Conservation (phyloP, 2,888 invertebrate genomes). For the Chymomyza fuscimana region DNA sequence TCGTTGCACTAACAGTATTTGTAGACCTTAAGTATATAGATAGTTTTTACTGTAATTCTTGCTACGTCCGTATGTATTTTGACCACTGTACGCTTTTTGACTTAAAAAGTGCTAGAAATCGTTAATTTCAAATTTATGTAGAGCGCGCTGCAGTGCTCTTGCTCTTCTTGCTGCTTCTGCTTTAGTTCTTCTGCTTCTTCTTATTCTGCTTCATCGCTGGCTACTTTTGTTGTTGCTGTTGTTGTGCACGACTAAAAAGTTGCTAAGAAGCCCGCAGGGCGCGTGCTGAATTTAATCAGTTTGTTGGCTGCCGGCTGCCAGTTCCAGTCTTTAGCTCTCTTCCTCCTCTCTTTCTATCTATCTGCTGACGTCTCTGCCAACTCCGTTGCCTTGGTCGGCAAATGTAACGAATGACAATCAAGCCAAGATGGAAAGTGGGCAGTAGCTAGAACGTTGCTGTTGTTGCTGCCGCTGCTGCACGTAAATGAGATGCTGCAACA, state of each 20-base stretch:
- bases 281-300: slow-evolving; percentile 78
- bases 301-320: slow-evolving; percentile 67
- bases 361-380: slow-evolving; percentile 26
- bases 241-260: slow-evolving; percentile 53
- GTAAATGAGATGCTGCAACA: slow-evolving; percentile 73
- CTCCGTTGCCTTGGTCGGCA: slow-evolving; percentile 7
- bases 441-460: slow-evolving; percentile 30
- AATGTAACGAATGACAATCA: slow-evolving; percentile 73
- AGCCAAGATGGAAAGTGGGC: slow-evolving; percentile 74
- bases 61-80: no score
- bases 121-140: slow-evolving; percentile 76
- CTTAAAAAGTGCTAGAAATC: slow-evolving; percentile 64
- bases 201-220: slow-evolving; percentile 7
- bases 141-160: slow-evolving; percentile 47
- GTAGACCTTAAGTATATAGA: no score
- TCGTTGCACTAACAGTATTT: no score
- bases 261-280: slow-evolving; percentile 77
- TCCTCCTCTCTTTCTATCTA: neutral
- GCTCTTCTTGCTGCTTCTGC: slow-evolving; percentile 27
- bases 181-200: neutral
- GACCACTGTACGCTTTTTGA: no score
- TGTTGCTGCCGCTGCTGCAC: slow-evolving; percentile 55
- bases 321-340: neutral
- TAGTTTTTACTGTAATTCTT: no score
- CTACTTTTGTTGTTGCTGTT: slow-evolving; percentile 8